These are phyloP conservation scores for Falco biarmicus DNA, from an alignment of 2,797 vertebrate species.

Conservation along the genomic window DNA sequence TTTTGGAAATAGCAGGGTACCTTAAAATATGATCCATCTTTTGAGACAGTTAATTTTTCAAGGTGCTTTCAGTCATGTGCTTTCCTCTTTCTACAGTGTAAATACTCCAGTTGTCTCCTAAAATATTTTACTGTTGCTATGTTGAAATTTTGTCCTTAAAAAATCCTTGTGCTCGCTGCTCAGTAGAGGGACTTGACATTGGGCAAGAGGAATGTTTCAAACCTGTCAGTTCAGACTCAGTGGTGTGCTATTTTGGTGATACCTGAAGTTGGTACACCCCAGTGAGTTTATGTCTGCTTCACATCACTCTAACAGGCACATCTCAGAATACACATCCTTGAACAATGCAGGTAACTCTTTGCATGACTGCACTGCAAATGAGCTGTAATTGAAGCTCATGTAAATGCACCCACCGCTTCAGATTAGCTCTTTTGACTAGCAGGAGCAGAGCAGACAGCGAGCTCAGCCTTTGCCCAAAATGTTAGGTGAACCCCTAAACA, in stretches of 20 bases:
- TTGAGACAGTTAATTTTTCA: neutral
- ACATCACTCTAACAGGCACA: rapidly evolving
- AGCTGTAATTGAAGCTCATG: neutral
- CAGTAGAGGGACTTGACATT: neutral
- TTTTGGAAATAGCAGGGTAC: neutral
- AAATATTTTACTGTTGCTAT: neutral
- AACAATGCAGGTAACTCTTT: neutral
- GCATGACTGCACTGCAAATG: neutral
- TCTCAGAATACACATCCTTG: neutral
- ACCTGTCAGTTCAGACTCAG: neutral
- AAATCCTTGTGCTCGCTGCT: neutral
- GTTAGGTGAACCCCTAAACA: neutral
- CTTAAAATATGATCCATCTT: neutral
- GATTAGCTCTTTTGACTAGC: neutral
- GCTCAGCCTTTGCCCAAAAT: neutral
- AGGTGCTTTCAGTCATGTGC: neutral
- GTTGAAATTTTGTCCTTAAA: neutral
- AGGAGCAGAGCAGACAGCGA: rapidly evolving
- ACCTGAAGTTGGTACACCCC: neutral
- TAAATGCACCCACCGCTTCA: neutral
- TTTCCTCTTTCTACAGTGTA: neutral
- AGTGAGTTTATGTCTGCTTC: neutral
- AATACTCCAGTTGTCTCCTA: neutral
- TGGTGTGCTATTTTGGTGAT: neutral
- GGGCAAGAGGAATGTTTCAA: neutral